Evolutionary conservation across 37 sponge, comb jelly and placozoan genomes (phyloP).

Genomic region (Axinella damicornis): DNA sequence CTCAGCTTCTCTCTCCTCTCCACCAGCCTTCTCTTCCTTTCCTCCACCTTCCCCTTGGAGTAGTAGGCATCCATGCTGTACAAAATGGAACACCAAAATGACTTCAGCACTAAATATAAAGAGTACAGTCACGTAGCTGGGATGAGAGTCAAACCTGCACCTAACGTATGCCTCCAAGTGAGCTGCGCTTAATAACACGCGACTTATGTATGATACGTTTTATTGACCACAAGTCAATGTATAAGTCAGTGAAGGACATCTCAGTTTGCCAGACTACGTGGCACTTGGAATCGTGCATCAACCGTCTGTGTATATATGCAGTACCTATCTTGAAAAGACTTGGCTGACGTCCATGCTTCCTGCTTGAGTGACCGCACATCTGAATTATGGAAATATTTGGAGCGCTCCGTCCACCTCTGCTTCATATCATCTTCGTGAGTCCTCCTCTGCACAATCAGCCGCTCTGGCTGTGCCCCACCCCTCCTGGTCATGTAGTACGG

Average conservation of each 20-base stretch:
- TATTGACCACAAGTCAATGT: too few species aligned
- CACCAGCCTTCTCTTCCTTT: conserved; percentile 52
- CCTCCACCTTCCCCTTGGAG: conserved; percentile 25
- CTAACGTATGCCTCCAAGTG: too few species aligned
- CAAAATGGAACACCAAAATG: neutral
- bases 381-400: conserved; percentile 61
- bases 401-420: conserved; percentile 70
- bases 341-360: conserved; percentile 73
- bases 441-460: conserved; percentile 49
- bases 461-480: conserved; percentile 10
- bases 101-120: too few species aligned
- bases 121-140: too few species aligned
- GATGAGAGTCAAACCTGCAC: too few species aligned
- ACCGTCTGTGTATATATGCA: too few species aligned
- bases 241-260: too few species aligned
- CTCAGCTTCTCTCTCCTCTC: conserved; percentile 67
- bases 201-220: too few species aligned
- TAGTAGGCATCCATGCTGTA: conserved; percentile 71
- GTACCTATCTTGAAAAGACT: conserved; percentile 78
- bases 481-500: conserved; percentile 57
- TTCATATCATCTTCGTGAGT: conserved; percentile 56
- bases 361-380: conserved; percentile 61
- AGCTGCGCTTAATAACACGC: too few species aligned
- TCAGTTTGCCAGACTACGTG: too few species aligned
- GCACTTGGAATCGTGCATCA: too few species aligned